Evolutionary conservation across 2,797 vertebrate species (phyloP).

Genomic region (Spheniscus humboldti): DNA sequence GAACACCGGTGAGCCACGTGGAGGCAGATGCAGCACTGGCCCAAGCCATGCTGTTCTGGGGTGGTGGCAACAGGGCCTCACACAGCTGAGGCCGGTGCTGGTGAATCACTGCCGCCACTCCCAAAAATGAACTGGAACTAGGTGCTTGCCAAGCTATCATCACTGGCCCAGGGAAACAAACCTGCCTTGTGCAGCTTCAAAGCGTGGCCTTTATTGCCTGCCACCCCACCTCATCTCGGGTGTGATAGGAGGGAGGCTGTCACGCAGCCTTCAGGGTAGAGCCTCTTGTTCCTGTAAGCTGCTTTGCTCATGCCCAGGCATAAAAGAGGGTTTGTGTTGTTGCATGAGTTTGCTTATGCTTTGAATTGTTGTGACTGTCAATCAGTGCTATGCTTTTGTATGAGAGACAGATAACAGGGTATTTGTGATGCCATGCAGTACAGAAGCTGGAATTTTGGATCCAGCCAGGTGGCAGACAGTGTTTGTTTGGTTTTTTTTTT

Average conservation of each 20-base stretch:
- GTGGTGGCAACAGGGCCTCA: background rate
- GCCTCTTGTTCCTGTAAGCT: background rate
- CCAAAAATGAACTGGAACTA: background rate
- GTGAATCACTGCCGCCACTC: background rate
- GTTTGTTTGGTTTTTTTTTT: background rate
- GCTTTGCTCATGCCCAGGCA: background rate
- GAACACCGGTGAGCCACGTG: rapidly evolving
- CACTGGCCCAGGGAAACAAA: background rate
- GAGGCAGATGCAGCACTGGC: background rate
- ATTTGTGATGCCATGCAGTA: background rate
- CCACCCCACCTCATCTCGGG: background rate
- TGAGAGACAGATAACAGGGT: background rate
- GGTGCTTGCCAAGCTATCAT: background rate
- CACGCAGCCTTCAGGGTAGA: background rate
- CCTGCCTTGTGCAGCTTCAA: background rate
- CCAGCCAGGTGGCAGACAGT: background rate
- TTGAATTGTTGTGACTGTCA: background rate
- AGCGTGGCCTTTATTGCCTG: background rate
- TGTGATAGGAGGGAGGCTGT: background rate
- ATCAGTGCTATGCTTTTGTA: background rate
- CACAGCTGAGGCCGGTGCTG: background rate
- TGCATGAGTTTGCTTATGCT: background rate
- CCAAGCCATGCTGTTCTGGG: background rate
- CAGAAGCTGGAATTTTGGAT: background rate
- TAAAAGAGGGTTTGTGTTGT: background rate